These are phyloP conservation scores for Leucoma salicis DNA, from an alignment of 2,888 invertebrate genomes.

Conservation along the genomic window DNA sequence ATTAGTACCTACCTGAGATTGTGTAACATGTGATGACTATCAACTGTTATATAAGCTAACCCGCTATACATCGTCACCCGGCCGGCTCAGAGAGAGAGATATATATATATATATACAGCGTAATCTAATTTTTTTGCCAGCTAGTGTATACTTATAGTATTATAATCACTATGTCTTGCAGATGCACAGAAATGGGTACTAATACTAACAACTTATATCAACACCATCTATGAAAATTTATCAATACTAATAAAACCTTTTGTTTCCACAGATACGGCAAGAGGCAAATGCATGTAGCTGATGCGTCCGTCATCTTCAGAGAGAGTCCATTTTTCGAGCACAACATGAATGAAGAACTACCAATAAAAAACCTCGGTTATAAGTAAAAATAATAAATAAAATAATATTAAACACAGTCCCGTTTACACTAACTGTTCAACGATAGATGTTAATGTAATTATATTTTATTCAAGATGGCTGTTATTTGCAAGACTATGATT, in stretches of 20 bases:
- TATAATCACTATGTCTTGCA: too few relatives aligned
- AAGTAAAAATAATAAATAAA: conserved; percentile 43
- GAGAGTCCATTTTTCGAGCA: conserved; percentile 68
- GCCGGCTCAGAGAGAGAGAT: too few relatives aligned
- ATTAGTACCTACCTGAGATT: too few relatives aligned
- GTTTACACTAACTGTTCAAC: background rate
- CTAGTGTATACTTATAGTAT: too few relatives aligned
- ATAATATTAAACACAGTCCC: conserved; percentile 11
- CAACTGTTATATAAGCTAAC: too few relatives aligned
- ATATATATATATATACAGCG: too few relatives aligned
- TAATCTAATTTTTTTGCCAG: too few relatives aligned
- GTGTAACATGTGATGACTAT: too few relatives aligned
- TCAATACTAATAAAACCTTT: background rate
- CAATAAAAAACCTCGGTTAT: conserved; percentile 64
- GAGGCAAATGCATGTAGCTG: conserved; percentile 73
- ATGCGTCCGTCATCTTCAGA: conserved; percentile 68
- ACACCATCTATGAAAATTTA: conserved; percentile 1
- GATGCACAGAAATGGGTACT: too few relatives aligned
- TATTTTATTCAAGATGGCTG: background rate
- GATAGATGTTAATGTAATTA: background rate
- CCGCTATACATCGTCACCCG: too few relatives aligned
- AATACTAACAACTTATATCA: background rate
- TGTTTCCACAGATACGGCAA: conserved; percentile 69
- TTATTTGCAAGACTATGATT: background rate
- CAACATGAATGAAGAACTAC: conserved; percentile 51